Conservation (phyloP, 2,888 invertebrate genomes). For the Apomyelois bistriatella region DNA sequence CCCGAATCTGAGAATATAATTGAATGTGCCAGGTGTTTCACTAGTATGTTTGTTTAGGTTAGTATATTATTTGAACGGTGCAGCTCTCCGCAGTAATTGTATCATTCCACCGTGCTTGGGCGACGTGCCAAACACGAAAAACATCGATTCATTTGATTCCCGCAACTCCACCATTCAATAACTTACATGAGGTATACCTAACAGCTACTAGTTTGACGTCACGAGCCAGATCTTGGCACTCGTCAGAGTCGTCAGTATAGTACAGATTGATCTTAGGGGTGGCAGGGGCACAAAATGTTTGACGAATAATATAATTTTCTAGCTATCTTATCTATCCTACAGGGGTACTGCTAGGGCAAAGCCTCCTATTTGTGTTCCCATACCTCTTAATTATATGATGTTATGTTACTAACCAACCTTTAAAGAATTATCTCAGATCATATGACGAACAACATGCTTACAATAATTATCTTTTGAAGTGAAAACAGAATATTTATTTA, state of each 20-base stretch:
- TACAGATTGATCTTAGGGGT: background rate
- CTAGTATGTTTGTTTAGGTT: background rate
- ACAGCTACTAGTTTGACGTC: slow-evolving; percentile 21
- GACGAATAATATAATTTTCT: background rate
- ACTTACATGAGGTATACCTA: slow-evolving; percentile 15
- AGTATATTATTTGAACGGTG: background rate
- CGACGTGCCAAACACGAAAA: slow-evolving; percentile 16
- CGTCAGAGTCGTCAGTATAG: background rate
- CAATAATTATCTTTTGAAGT: too few species aligned
- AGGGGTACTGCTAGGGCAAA: too few species aligned
- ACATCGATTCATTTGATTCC: slow-evolving; percentile 13
- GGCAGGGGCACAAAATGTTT: background rate
- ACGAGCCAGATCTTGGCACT: slow-evolving; percentile 17
- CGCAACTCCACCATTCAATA: slow-evolving; percentile 14
- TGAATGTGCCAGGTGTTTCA: too few species aligned
- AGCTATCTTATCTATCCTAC: too few species aligned
- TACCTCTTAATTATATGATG: too few species aligned
- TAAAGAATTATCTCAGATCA: too few species aligned
- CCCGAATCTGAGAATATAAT: too few species aligned
- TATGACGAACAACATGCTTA: too few species aligned
- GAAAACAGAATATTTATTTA: too few species aligned
- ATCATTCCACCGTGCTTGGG: slow-evolving; percentile 5
- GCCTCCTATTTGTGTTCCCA: too few species aligned
- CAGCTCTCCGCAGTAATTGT: background rate
- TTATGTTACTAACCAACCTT: too few species aligned